Conservation (phyloP, 2,888 invertebrate species). For the Philereme vetulata region DNA sequence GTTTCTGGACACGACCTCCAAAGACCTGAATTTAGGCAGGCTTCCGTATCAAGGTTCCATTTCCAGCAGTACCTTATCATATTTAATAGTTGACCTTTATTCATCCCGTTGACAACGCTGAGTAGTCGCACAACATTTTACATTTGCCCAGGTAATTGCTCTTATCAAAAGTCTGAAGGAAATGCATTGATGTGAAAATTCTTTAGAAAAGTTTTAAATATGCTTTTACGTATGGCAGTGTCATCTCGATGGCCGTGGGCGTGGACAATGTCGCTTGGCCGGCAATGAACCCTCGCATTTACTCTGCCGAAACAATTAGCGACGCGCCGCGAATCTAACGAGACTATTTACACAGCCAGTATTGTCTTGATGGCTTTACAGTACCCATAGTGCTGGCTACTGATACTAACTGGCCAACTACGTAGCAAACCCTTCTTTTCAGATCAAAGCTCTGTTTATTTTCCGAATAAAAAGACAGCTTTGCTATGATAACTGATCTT, state of each 20-base stretch:
- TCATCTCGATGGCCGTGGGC: constrained; percentile 53
- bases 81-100: too few species aligned
- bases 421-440: neutral
- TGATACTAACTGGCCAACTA: neutral
- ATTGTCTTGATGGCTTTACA: constrained; percentile 37
- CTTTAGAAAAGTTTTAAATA: constrained; percentile 10
- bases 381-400: neutral
- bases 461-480: too few species aligned
- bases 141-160: neutral
- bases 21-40: too few species aligned
- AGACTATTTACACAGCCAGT: constrained; percentile 54
- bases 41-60: too few species aligned
- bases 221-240: constrained; percentile 18
- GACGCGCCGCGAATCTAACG: constrained; percentile 63
- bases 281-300: constrained; percentile 80
- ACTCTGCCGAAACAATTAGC: constrained; percentile 79
- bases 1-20: too few species aligned
- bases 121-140: too few species aligned
- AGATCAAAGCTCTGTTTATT: neutral
- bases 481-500: too few species aligned
- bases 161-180: neutral
- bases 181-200: neutral
- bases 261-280: constrained; percentile 66
- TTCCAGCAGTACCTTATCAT: too few species aligned
- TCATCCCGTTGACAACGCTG: too few species aligned